These are phyloP conservation scores for Gopherus evgoodei DNA, from an alignment of 2,113 vertebrate species.

Conservation along the genomic window DNA sequence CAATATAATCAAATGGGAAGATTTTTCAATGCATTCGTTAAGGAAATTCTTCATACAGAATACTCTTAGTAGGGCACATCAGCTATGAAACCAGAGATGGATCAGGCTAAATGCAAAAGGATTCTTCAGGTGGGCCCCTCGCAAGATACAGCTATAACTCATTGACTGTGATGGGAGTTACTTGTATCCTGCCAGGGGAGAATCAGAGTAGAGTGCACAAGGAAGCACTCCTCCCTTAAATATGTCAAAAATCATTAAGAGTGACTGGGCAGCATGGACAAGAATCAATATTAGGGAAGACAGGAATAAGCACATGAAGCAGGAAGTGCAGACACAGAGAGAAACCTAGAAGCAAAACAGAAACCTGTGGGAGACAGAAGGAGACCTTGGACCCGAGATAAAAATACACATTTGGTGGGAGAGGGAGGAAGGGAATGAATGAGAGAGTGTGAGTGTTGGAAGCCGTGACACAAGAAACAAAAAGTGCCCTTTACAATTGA, in stretches of 20 bases:
- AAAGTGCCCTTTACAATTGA: background rate
- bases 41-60: background rate
- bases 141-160: background rate
- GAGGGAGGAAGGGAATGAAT: accelerated
- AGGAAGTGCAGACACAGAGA: background rate
- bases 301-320: background rate
- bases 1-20: accelerated
- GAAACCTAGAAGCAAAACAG: background rate
- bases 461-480: background rate
- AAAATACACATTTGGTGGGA: background rate
- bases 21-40: background rate
- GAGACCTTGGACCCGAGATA: background rate
- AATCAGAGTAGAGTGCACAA: background rate
- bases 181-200: constrained; percentile 1
- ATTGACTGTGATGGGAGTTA: constrained; percentile 2
- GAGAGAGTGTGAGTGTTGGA: background rate
- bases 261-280: background rate
- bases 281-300: constrained; percentile 36
- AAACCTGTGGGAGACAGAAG: background rate
- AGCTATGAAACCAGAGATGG: background rate
- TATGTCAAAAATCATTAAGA: constrained; percentile 37
- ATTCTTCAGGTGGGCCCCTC: background rate
- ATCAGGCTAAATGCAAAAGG: too few species aligned
- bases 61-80: background rate
- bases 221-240: constrained; percentile 21